phyloP scores from a whole-genome alignment of 1,140 invertebrate genomes.

The Halictus rubicundus region DNA sequence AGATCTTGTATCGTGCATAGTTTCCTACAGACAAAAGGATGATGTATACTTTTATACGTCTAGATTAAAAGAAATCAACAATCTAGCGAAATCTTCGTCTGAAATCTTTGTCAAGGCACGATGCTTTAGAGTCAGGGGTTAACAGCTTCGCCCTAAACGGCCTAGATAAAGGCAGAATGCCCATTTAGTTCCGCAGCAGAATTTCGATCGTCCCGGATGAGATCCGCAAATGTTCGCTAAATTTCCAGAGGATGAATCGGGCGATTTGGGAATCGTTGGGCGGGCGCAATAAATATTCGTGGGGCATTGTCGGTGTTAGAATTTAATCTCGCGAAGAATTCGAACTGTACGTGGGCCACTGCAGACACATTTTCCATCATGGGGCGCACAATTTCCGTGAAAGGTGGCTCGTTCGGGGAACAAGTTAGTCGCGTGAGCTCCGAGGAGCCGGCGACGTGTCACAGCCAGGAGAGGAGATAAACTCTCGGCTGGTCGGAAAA shows the following conservation, averaged over 20 bases:
- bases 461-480: slow-evolving; percentile 34
- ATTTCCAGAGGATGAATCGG: background rate
- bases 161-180: too few species aligned
- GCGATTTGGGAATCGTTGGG: background rate
- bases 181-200: too few species aligned
- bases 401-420: slow-evolving; percentile 17
- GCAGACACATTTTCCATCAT: background rate
- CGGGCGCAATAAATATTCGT: background rate
- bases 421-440: slow-evolving; percentile 32
- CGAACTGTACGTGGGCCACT: background rate
- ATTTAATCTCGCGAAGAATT: slow-evolving; percentile 15
- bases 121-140: too few species aligned
- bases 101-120: too few species aligned
- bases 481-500: slow-evolving; percentile 39
- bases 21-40: too few species aligned
- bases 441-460: slow-evolving; percentile 11
- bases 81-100: too few species aligned
- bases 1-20: too few species aligned
- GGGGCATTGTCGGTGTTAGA: background rate
- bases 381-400: slow-evolving; percentile 7
- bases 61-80: too few species aligned
- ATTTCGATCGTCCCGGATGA: too few species aligned
- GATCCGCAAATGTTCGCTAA: too few species aligned
- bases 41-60: too few species aligned
- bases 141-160: too few species aligned